Evolutionary conservation across 2,888 invertebrate genomes (phyloP).

Genomic region (Epiblema foenella): DNA sequence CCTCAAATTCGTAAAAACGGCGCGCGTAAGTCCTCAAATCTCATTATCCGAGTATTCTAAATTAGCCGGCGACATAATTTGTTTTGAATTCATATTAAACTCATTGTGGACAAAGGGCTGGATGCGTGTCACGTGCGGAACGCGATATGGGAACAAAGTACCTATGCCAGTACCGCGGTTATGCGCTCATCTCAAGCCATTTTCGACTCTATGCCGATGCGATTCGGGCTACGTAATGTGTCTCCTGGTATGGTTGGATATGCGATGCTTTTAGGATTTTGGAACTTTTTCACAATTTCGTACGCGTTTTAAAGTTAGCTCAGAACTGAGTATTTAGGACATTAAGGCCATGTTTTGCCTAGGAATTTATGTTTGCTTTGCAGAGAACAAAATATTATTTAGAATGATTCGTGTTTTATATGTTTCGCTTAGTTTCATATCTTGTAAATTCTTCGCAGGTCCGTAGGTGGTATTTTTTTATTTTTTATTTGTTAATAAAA

Average conservation of each 20-base stretch:
- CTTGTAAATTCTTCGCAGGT: too few species aligned
- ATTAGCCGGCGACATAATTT: slow-evolving; percentile 54
- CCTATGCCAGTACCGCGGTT: not conserved
- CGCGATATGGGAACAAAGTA: slow-evolving; percentile 22
- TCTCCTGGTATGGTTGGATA: not conserved
- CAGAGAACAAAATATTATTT: not conserved
- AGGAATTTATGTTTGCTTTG: not conserved
- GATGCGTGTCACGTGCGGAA: slow-evolving; percentile 45
- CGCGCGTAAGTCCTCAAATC: slow-evolving; percentile 10
- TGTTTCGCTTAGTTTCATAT: not conserved
- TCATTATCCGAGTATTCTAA: slow-evolving; percentile 45
- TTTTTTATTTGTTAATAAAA: too few species aligned
- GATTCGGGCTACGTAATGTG: slow-evolving; percentile 13
- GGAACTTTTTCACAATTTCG: slow-evolving; percentile 32
- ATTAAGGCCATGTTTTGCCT: not conserved
- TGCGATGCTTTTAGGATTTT: slow-evolving; percentile 23
- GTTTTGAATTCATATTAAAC: slow-evolving; percentile 53
- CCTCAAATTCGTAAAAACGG: slow-evolving; percentile 3
- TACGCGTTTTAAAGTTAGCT: slow-evolving; percentile 20
- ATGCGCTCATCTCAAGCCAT: not conserved
- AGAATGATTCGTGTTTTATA: not conserved
- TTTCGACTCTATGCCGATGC: slow-evolving; percentile 1
- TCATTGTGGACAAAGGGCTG: slow-evolving; percentile 41
- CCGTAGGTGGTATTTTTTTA: too few species aligned
- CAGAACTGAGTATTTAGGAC: slow-evolving; percentile 1